Evolutionary conservation across 2,113 vertebrate genomes (phyloP).

Genomic region (Tyto alba): DNA sequence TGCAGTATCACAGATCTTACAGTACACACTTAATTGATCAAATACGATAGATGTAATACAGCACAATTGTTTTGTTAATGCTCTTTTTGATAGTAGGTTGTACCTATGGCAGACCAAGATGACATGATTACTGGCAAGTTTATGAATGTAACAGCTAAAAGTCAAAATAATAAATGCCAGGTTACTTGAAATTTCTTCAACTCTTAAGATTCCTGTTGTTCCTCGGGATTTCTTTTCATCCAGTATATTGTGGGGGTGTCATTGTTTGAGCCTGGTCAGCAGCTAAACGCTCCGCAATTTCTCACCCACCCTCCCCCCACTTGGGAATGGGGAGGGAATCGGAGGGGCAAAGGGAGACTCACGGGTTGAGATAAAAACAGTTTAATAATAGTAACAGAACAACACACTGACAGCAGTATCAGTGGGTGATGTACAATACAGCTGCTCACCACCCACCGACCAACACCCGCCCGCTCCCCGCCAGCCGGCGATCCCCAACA

Average conservation of each 20-base stretch:
- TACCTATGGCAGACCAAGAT: not conserved
- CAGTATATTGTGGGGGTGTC: accelerated
- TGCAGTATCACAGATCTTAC: not conserved
- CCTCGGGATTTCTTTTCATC: not conserved
- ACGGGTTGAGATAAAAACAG: too few relatives aligned
- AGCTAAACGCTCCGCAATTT: too few relatives aligned
- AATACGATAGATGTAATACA: not conserved
- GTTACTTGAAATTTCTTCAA: not conserved
- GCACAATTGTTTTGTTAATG: not conserved
- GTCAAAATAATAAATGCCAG: not conserved
- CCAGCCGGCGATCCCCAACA: too few relatives aligned
- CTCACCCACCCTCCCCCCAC: too few relatives aligned
- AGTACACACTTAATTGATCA: not conserved
- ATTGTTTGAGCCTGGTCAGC: too few relatives aligned
- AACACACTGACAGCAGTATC: too few relatives aligned
- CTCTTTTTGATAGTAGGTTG: not conserved
- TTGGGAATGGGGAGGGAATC: too few relatives aligned
- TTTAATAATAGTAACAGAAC: too few relatives aligned
- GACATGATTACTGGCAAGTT: not conserved
- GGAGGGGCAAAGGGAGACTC: too few relatives aligned
- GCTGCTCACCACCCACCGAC: too few relatives aligned
- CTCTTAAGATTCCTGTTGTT: not conserved
- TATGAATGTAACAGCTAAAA: not conserved
- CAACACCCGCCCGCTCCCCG: too few relatives aligned
- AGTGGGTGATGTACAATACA: too few relatives aligned